Base-by-base conservation (phyloP, 1,140 invertebrate species). In the Physella acuta region DNA sequence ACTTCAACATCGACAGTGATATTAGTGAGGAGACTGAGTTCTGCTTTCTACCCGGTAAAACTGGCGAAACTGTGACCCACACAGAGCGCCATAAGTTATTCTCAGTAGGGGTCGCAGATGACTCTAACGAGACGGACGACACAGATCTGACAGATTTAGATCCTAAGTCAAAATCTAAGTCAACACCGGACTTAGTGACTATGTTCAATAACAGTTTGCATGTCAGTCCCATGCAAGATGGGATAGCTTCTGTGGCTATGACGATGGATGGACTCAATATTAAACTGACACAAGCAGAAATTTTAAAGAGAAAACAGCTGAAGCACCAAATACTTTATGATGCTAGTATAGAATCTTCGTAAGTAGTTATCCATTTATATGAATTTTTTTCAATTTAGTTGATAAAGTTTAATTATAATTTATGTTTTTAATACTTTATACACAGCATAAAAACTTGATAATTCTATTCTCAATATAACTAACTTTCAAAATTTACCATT, bases 291-390 rank as follows among this genome's bases (percentile, higher is more conserved):
- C 81, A 78, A 72, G 74, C 79, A 52, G 82, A 86, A 67, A 73
- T 87, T 20, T 71, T 83, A 26, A 79, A 81, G 66, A 84, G 88
- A 80, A 86, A 86, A 71, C 85, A 60, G 34, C 36, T 68, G 1
- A 68, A 87, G 72, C 82, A 87, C 55, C 78, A 87, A 30, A 75
- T 88, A 26, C 79, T 87, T 31, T 81, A 82, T 53, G 87, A 84
- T 69, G 84, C 83, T 4, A 85, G 82, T 67, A 78, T 87, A 4
- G 87, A 88, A 78, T 86, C 87, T 34, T 87, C 87, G 87, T 88
- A 85, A 86, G 86, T 86, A 39, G 30, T 20, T 53, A 24, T 24
- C n/a, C 28, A 53, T 24, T 5, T 53, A 53, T 33, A 3, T 59
- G 8, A 8, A 59, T 59, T 33, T 59, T 59, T 33, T 59, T 59